A percentile compares a stretch with the other conserved stretches of the same genome.
Evolutionary conservation across 2,797 vertebrate species (phyloP).

Genomic region (Salarias fasciatus): DNA sequence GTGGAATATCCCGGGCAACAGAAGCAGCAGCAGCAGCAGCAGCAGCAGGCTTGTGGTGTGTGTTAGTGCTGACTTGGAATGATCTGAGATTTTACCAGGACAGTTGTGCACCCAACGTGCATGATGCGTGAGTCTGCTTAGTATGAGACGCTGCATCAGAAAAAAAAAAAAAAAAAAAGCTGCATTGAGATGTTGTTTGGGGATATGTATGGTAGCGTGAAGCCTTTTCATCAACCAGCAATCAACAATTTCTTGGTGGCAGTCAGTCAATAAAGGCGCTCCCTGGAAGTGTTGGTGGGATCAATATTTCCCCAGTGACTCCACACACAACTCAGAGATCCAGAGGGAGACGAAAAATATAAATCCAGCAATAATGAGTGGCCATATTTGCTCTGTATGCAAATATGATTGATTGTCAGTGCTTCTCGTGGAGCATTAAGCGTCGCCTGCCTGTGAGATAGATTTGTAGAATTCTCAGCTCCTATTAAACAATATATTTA

Average conservation of each 20-base stretch:
- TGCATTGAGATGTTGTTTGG: slow-evolving; percentile 38
- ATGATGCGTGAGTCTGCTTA: slow-evolving; percentile 9
- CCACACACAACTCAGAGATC: slow-evolving; percentile 17
- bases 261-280: slow-evolving; percentile 63
- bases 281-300: slow-evolving; percentile 61
- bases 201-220: slow-evolving; percentile 40
- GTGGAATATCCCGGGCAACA: slow-evolving; percentile 56
- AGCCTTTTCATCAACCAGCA: slow-evolving; percentile 61
- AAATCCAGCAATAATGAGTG: slow-evolving; percentile 24
- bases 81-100: slow-evolving; percentile 24
- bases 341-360: slow-evolving; percentile 4
- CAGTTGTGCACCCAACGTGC: slow-evolving; percentile 9
- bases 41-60: slow-evolving; percentile 12
- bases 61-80: slow-evolving; percentile 2
- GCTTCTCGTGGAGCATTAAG: slow-evolving; percentile 20
- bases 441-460: slow-evolving; percentile 12
- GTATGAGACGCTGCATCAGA: slow-evolving; percentile 13
- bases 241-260: slow-evolving; percentile 68
- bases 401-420: slow-evolving; percentile 38
- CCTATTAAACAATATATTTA: slow-evolving; percentile 23
- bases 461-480: slow-evolving; percentile 21
- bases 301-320: slow-evolving; percentile 57
- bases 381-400: slow-evolving; percentile 30
- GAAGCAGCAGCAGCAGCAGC: slow-evolving; percentile 23
- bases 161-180: slow-evolving; percentile 8